These are phyloP conservation scores for Dicentrarchus labrax DNA, from an alignment of 2,113 vertebrate species.

Conservation along the genomic window DNA sequence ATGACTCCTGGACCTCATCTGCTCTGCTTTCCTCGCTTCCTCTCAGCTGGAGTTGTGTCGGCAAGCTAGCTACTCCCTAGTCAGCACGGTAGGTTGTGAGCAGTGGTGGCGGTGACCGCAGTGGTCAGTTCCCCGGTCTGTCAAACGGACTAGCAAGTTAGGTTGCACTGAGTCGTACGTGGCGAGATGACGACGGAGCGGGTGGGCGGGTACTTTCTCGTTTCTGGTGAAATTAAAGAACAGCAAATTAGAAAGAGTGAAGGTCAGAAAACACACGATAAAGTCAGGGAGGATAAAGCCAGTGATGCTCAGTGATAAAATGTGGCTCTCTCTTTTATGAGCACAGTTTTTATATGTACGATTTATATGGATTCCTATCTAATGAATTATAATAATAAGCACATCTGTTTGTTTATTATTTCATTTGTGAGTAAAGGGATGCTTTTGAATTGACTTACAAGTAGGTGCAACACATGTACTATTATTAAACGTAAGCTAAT, in stretches of 20 bases:
- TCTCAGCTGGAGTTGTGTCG: conserved; percentile 47
- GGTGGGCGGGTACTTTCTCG: conserved; percentile 48
- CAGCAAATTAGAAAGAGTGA: background rate
- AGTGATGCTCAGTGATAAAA: background rate
- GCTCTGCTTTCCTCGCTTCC: conserved; percentile 23
- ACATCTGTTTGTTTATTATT: no score
- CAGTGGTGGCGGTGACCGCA: background rate
- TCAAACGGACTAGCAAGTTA: conserved; percentile 62
- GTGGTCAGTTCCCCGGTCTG: conserved; percentile 56
- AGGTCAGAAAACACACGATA: background rate
- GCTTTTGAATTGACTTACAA: no score
- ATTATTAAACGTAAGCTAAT: no score
- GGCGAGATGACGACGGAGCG: conserved; percentile 66
- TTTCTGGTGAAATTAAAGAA: background rate
- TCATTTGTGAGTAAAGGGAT: no score
- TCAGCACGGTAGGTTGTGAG: conserved; percentile 5
- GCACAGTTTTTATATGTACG: no score
- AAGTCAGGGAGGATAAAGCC: background rate
- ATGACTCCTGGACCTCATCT: conserved; percentile 39
- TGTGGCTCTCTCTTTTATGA: background rate
- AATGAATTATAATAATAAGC: no score
- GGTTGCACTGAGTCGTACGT: conserved; percentile 79
- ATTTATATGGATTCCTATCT: no score
- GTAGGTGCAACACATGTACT: no score
- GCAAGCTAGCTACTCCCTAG: conserved; percentile 22